Evolutionary conservation across 1,140 invertebrate genomes (phyloP).

Genomic region (Zaprionus nigranus): DNA sequence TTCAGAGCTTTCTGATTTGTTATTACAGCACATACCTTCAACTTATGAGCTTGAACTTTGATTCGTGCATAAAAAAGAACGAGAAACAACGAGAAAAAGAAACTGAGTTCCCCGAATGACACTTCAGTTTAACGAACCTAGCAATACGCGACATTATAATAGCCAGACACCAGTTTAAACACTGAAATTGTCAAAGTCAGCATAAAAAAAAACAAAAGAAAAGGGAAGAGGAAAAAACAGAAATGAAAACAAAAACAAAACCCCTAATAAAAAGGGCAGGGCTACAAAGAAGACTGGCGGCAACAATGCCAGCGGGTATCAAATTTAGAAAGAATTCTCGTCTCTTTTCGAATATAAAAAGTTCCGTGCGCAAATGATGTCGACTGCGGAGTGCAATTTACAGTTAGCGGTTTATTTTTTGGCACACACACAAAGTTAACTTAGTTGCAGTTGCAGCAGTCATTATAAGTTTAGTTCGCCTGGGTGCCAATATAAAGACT

Average conservation of each 20-base stretch:
- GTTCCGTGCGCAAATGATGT: constrained; percentile 4
- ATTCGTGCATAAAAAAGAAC: constrained; percentile 41
- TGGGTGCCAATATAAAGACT: constrained; percentile 15
- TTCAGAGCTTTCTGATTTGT: constrained; percentile 46
- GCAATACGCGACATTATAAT: constrained; percentile 55
- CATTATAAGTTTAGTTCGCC: background rate
- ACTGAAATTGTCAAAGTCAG: constrained; percentile 45
- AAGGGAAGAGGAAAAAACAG: background rate
- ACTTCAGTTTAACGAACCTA: constrained; percentile 78
- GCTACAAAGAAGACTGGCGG: constrained; percentile 17
- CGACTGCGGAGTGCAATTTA: background rate
- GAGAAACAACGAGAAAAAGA: too few relatives aligned
- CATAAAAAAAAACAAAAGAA: constrained; percentile 27
- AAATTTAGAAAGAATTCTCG: constrained; percentile 2
- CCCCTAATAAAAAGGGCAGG: constrained; percentile 37
- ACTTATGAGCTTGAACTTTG: constrained; percentile 62
- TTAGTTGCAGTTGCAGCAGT: constrained; percentile 37
- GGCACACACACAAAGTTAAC: background rate
- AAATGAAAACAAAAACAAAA: constrained; percentile 7
- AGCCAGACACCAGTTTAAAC: constrained; percentile 29
- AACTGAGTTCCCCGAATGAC: constrained; percentile 66
- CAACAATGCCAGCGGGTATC: background rate
- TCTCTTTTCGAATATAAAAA: constrained; percentile 25
- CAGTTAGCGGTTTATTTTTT: constrained; percentile 1
- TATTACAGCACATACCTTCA: constrained; percentile 62